Conservation (phyloP, 2,113 vertebrate species). For the Oostethus manadensis region DNA sequence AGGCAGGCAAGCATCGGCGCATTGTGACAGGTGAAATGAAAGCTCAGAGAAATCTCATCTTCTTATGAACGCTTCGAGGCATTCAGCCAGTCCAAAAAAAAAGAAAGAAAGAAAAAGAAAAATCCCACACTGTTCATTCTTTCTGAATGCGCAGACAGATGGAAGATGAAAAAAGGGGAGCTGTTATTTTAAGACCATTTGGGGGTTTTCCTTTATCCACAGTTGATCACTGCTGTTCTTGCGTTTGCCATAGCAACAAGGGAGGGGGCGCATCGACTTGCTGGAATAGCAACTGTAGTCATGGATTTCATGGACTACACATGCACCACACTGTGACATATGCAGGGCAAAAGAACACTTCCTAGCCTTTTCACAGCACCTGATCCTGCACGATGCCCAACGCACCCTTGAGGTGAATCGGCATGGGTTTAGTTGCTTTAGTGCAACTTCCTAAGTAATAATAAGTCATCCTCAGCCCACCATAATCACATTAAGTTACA, state of each 20-base stretch:
- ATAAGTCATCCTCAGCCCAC: too few species aligned
- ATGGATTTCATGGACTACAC: conserved; percentile 9
- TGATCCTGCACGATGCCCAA: neutral
- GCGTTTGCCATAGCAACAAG: neutral
- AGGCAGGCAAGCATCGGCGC: conserved; percentile 36
- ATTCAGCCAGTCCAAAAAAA: conserved; percentile 60
- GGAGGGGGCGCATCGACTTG: conserved; percentile 25
- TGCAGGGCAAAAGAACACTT: neutral
- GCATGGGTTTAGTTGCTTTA: neutral
- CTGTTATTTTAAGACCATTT: conserved; percentile 58
- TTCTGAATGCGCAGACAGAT: conserved; percentile 41
- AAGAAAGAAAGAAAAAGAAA: neutral
- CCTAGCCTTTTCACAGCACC: neutral
- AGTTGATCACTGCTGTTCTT: conserved; percentile 55
- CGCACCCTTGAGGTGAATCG: conserved; percentile 1
- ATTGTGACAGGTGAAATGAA: conserved; percentile 76
- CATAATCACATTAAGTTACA: too few species aligned
- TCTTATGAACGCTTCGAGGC: conserved; percentile 67
- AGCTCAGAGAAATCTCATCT: conserved; percentile 73
- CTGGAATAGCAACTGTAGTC: conserved; percentile 17
- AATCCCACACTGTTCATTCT: conserved; percentile 18
- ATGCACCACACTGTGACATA: conserved; percentile 6
- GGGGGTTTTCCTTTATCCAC: conserved; percentile 52
- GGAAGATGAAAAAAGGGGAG: conserved; percentile 25
- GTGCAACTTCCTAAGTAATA: neutral